Percentiles rank a stretch among this genome's conserved stretches.
Conservation (phyloP, 2,113 vertebrate genomes). For the Pygoscelis antarcticus region DNA sequence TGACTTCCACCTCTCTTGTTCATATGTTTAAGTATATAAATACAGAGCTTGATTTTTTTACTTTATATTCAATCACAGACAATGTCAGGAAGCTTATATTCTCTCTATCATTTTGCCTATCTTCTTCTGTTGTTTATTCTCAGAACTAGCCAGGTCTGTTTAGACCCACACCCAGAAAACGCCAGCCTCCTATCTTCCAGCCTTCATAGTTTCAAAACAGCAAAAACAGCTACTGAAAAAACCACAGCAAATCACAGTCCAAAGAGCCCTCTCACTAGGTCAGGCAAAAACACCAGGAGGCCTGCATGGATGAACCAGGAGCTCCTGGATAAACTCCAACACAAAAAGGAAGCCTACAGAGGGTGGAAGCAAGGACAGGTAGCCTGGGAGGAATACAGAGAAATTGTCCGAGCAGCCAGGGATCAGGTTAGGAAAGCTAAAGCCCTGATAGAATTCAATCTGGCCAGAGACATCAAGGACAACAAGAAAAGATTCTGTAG, state of each 20-base stretch:
- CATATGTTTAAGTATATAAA: not conserved
- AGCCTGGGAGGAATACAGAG: too few species aligned
- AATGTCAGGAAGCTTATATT: not conserved
- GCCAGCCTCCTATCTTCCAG: not conserved
- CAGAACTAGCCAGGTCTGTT: not conserved
- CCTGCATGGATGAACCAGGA: too few species aligned
- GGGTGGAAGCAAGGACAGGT: too few species aligned
- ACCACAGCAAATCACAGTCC: not conserved
- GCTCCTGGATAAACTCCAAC: too few species aligned
- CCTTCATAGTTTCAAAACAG: not conserved
- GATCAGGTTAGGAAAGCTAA: too few species aligned
- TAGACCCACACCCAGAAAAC: not conserved
- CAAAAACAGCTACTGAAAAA: not conserved
- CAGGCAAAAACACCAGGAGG: too few species aligned
- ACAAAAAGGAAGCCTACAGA: too few species aligned
- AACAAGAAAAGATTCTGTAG: too few species aligned
- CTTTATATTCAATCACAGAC: not conserved
- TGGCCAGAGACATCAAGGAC: too few species aligned
- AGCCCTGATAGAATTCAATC: too few species aligned
- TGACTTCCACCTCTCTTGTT: not conserved
- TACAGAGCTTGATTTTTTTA: fast-evolving
- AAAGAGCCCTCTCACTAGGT: not conserved
- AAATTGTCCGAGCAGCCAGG: too few species aligned
- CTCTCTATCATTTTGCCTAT: not conserved
- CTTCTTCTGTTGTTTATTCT: not conserved